A percentile compares a stretch with the other conserved stretches of the same genome.
These are phyloP conservation scores for Mormyrops boulengeri DNA, from an alignment of 2,797 vertebrate genomes.

Conservation along the genomic window DNA sequence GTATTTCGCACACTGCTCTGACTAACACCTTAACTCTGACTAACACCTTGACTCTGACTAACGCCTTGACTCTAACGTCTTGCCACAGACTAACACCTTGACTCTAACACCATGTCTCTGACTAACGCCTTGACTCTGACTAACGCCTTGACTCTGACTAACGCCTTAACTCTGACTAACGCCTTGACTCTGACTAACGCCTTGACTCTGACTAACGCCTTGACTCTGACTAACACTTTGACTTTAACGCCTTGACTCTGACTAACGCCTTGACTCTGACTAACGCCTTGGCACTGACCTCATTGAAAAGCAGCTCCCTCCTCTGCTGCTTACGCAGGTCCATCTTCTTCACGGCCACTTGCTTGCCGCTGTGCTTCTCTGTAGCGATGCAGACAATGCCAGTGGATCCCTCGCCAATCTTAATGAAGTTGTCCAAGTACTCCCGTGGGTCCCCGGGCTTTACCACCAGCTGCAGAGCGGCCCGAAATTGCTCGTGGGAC, in stretches of 20 bases:
- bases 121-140: no score
- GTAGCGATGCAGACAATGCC: conserved; percentile 97
- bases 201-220: no score
- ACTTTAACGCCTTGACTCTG: not conserved
- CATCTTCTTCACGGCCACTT: conserved; percentile 99
- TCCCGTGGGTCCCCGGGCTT: conserved; percentile 91
- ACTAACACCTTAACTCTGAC: no score
- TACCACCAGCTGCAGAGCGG: conserved; percentile 91
- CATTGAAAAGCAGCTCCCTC: conserved; percentile 94
- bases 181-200: not conserved
- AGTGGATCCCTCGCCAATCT: conserved; percentile 96
- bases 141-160: no score
- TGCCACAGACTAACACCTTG: no score
- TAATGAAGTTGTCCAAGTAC: conserved; percentile 95
- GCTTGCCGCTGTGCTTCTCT: conserved; percentile 92
- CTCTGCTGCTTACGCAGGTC: conserved; percentile 95
- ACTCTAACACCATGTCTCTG: no score
- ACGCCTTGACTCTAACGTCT: not conserved
- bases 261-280: not conserved
- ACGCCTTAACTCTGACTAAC: not conserved
- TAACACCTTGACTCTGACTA: no score
- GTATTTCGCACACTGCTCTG: no score
- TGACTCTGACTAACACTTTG: not conserved
- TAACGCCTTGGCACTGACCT: conserved; percentile 61
- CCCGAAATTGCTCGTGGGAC: conserved; percentile 95